Base-by-base conservation (phyloP, 1,140 invertebrate species). In the Drosophila nasuta region DNA sequence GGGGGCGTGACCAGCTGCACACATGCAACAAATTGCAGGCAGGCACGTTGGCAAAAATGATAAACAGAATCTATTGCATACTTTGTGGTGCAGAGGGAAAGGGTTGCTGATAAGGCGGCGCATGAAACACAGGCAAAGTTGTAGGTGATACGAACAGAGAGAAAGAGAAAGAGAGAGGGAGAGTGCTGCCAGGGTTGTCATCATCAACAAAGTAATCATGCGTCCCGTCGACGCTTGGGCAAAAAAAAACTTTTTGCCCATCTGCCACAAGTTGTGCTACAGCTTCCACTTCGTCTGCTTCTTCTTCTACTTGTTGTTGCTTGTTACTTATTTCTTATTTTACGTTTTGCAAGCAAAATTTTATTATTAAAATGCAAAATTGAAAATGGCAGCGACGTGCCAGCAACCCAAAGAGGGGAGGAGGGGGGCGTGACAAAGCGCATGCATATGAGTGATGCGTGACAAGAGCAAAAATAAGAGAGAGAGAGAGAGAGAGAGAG, bases 351-450 rank as follows among this genome's bases (percentile, higher is more conserved):
- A 33, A 35, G 74, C 83, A 89, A 83, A 89, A 88, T 88, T 88
- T 83, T 88, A 88, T 89, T 88, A 88, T 88, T 88, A 88, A 88
- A 88, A 88, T 88, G 83, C 83, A 88, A 88, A 88, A 88, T 88
- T 88, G 83, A 88, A 88, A 88, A 83, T 78, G 80, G 85, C 72
- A 80, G 76, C 68, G 81, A 77, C 83, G 83, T 87, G 83, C 73
- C 43, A 49, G 65, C 63, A 68, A 33, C 69, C 15, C 8, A 20
- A 20, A 25, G 2, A 20, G 25, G 25, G 63, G 11, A 20, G 30
- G 45, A 17, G 17, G 33, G 25, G 66, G 76, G 75, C 68, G 73
- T 67, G 41, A 45, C 80, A 75, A 63, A 57, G 67, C 67, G 25
- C 17, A 63, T 63, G 73, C 77, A 81, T 79, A 67, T 79, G 77